Conservation (phyloP, 2,888 invertebrate genomes). For the Caenorhabditis wallacei region DNA sequence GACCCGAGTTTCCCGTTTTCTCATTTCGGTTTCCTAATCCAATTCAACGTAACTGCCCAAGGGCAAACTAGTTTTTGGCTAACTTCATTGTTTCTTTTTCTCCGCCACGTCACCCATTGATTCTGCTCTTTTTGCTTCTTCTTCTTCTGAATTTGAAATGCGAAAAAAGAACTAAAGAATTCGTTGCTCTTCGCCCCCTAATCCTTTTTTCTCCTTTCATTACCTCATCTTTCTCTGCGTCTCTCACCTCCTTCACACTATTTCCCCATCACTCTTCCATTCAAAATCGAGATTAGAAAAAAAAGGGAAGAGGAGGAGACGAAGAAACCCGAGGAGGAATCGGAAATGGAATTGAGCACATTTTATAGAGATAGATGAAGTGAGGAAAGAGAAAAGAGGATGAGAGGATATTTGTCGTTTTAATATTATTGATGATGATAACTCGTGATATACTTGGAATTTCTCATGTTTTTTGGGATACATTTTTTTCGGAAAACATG, state of each 20-base stretch:
- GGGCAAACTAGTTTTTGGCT: constrained; percentile 5
- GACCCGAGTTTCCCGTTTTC: not conserved
- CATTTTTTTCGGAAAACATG: too few relatives aligned
- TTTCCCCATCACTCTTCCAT: not conserved
- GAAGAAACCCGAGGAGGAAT: constrained; percentile 6
- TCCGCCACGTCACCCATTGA: constrained; percentile 14
- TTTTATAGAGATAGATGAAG: not conserved
- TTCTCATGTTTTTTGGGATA: too few relatives aligned
- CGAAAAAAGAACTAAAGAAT: constrained; percentile 16
- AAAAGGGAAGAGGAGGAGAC: constrained; percentile 15
- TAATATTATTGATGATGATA: not conserved
- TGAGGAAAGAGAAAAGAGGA: not conserved
- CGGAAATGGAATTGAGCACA: not conserved
- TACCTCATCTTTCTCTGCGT: constrained; percentile 47
- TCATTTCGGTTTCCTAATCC: constrained; percentile 33
- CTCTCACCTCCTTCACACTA: constrained; percentile 22
- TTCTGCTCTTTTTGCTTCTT: not conserved
- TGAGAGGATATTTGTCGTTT: not conserved
- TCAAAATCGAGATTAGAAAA: constrained; percentile 20
- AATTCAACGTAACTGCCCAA: constrained; percentile 18
- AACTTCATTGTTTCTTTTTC: constrained; percentile 1
- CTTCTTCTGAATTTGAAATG: constrained; percentile 22
- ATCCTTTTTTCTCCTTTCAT: constrained; percentile 39
- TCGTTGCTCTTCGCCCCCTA: constrained; percentile 15
- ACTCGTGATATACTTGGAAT: not conserved